Conservation (phyloP, 2,888 invertebrate genomes). For the Caenorhabditis imperialis region DNA sequence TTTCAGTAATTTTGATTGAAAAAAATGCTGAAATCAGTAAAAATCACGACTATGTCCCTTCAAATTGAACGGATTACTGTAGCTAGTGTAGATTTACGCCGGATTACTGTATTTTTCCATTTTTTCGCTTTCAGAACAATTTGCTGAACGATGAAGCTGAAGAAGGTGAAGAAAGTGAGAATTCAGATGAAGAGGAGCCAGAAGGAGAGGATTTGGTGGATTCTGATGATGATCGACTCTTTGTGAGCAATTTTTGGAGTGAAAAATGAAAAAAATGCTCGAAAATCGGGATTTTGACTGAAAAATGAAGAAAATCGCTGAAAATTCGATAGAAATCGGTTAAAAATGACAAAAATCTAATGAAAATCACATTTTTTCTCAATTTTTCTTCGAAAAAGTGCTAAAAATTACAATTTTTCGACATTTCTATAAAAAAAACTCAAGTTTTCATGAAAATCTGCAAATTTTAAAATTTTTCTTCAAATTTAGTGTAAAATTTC, state of each 20-base stretch:
- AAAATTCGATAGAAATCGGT: too few species aligned
- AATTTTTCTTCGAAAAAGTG: too few species aligned
- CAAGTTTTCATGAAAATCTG: too few species aligned
- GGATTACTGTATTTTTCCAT: neutral
- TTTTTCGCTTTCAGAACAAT: slow-evolving; percentile 5
- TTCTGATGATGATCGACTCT: slow-evolving; percentile 40
- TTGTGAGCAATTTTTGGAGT: slow-evolving; percentile 17
- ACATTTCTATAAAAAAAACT: too few species aligned
- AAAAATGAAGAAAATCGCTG: too few species aligned
- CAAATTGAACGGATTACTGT: neutral
- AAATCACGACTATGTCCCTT: neutral
- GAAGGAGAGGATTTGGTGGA: slow-evolving; percentile 21
- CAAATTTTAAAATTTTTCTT: too few species aligned
- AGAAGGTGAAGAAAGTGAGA: slow-evolving; percentile 10
- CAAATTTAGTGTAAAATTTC: too few species aligned
- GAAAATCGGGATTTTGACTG: neutral
- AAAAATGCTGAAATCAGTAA: neutral
- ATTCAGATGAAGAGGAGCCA: slow-evolving; percentile 13
- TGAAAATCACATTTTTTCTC: neutral
- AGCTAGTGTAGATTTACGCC: neutral
- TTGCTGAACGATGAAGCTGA: slow-evolving; percentile 24
- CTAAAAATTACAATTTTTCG: neutral
- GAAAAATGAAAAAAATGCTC: neutral
- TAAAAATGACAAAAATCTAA: too few species aligned
- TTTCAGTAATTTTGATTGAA: too few species aligned